Conservation (phyloP, 2,113 vertebrate genomes). For the Crotophaga sulcirostris region DNA sequence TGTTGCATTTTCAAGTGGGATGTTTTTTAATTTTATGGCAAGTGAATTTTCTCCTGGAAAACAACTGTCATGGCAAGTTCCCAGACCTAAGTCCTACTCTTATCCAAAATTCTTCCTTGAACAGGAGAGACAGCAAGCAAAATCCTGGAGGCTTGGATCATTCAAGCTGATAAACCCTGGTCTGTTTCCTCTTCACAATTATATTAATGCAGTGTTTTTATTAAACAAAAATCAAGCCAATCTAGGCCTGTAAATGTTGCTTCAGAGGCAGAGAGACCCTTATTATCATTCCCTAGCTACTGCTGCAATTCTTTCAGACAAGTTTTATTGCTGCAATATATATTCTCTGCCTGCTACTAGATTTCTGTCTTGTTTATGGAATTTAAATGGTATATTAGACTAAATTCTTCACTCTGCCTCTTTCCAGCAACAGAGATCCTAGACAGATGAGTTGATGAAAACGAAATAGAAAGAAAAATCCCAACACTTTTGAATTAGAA, state of each 20-base stretch:
- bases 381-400: conserved; percentile 62
- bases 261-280: neutral
- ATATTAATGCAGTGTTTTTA: conserved; percentile 41
- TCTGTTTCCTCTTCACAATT: conserved; percentile 52
- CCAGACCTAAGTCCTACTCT: neutral
- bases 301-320: conserved; percentile 39
- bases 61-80: neutral
- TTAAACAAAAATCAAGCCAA: conserved; percentile 51
- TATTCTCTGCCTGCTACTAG: conserved; percentile 46
- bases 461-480: neutral
- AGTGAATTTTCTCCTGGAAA: neutral
- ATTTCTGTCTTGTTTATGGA: conserved; percentile 67
- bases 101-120: neutral
- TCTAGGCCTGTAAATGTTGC: neutral
- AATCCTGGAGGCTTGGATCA: neutral
- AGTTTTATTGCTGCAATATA: conserved; percentile 63
- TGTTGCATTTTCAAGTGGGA: neutral
- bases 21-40: neutral
- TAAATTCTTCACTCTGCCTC: conserved; percentile 30
- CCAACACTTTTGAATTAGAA: neutral
- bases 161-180: neutral
- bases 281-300: conserved; percentile 46
- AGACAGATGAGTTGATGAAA: conserved; percentile 34
- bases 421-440: conserved; percentile 11
- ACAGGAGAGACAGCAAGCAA: neutral